Evolutionary conservation across 2,888 invertebrate genomes (phyloP), one percentile per base, ranked within the genome.

Genomic region (Drosophila antonietae): DNA sequence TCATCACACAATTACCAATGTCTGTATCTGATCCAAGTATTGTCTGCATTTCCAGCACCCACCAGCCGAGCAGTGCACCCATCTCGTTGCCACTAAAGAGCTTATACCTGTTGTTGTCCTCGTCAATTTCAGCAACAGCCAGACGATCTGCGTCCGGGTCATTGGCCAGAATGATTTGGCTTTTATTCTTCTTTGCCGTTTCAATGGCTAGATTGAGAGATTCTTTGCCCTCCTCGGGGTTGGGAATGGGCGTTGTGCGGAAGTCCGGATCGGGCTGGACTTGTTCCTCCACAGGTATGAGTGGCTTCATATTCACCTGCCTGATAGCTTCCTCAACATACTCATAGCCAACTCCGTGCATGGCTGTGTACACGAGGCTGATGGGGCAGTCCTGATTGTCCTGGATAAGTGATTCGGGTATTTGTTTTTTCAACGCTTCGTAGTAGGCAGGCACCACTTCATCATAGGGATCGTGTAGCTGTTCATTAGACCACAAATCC

Each of bases 131-230:
- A 0, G 99, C 99, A 31, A 98, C 95, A 0, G 98, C 99, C 78
- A 99, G 94, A 65, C 99, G 94, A 93, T 99, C 99, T 1, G 99
- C 99, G 93, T 99, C 99, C 0, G 99, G 99, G 93, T 99, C 99
- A 92, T 99, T 99, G 12, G 98, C 99, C 56, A 99, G 94, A 80
- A 99, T 97, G 7, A 99, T 93, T 0, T 94, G 94, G 52, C 96
- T 95, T 0, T 94, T 94, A 75, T 95, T 94, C 57, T 93, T 91
- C 86, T 97, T 95, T 0, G 99, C 99, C 14, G 97, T 95, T 90
- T 94, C 93, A 76, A 97, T 95, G 46, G 98, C 95, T 46, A 97
- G 93, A 83, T 95, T 94, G 75, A 98, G 91, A 28, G 97, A 96
- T 79, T 96, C 95, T 89, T 95, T 95, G 0, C 97, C 97, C 93